These are phyloP conservation scores for Chamaetylas fuelleborni DNA, from an alignment of 2,113 vertebrate genomes.

Conservation along the genomic window DNA sequence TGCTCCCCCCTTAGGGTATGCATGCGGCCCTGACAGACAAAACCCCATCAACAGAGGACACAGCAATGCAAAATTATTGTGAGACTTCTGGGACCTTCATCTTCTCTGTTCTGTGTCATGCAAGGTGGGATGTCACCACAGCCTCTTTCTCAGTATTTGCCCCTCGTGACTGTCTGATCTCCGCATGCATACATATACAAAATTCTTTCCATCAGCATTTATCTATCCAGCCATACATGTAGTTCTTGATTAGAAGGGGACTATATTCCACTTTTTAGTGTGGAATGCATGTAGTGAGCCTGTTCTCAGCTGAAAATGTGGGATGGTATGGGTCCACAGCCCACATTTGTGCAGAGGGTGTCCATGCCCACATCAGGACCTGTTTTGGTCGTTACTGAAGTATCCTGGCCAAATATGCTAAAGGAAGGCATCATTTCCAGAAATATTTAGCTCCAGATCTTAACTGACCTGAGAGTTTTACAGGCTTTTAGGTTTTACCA, in stretches of 20 bases:
- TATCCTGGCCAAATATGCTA: neutral
- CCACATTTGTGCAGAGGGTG: neutral
- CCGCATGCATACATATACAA: neutral
- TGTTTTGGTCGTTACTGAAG: neutral
- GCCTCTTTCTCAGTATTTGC: neutral
- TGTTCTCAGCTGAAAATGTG: neutral
- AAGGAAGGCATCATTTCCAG: neutral
- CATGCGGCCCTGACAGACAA: rapidly evolving
- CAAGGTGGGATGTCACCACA: neutral
- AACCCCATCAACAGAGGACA: neutral
- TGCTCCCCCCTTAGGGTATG: neutral
- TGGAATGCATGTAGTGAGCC: neutral
- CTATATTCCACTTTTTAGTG: neutral
- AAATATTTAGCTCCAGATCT: neutral
- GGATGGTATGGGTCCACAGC: rapidly evolving
- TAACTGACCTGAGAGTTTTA: neutral
- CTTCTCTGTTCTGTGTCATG: neutral
- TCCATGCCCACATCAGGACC: rapidly evolving
- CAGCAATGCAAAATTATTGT: neutral
- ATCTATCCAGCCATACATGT: neutral
- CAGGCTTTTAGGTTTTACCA: neutral
- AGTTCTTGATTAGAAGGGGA: neutral
- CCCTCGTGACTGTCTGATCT: neutral
- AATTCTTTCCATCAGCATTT: neutral
- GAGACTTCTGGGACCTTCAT: neutral